Conservation (phyloP, 2,888 invertebrate species). For the Blera fallax region DNA sequence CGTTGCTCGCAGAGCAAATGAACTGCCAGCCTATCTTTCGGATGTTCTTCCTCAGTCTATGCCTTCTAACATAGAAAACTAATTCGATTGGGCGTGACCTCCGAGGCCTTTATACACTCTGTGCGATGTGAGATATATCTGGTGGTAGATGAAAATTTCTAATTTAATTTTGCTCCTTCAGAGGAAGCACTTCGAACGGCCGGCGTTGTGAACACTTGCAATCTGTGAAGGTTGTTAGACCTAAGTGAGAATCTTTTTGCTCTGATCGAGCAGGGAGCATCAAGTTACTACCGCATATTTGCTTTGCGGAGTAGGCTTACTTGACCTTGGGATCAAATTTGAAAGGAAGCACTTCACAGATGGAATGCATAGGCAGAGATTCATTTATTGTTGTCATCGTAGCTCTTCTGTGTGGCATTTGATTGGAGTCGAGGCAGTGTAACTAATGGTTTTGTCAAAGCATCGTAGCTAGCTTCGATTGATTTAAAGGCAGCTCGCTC, state of each 20-base stretch:
- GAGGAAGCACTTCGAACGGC: not conserved
- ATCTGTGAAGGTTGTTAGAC: constrained; percentile 34
- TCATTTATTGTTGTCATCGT: constrained; percentile 50
- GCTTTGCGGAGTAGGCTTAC: constrained; percentile 29
- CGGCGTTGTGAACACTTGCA: not conserved
- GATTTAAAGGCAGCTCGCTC: not conserved
- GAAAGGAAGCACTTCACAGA: constrained; percentile 28
- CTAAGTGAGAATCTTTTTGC: constrained; percentile 40
- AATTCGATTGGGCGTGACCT: constrained; percentile 71
- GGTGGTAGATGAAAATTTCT: constrained; percentile 54
- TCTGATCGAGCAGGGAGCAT: not conserved
- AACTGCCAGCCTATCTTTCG: constrained; percentile 38
- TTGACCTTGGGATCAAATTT: constrained; percentile 64
- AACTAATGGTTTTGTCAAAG: not conserved
- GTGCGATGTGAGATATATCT: constrained; percentile 21
- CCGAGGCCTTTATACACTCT: not conserved
- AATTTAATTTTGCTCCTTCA: constrained; percentile 68
- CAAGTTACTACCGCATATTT: constrained; percentile 68
- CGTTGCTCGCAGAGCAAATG: constrained; percentile 19
- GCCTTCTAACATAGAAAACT: constrained; percentile 65
- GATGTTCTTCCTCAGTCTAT: constrained; percentile 43
- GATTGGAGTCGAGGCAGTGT: not conserved
- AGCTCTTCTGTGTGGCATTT: not conserved
- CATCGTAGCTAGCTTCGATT: not conserved
- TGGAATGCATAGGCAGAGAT: constrained; percentile 33